Evolutionary conservation across 2,113 vertebrate species (phyloP).

Genomic region (Psephotus haematonotus): DNA sequence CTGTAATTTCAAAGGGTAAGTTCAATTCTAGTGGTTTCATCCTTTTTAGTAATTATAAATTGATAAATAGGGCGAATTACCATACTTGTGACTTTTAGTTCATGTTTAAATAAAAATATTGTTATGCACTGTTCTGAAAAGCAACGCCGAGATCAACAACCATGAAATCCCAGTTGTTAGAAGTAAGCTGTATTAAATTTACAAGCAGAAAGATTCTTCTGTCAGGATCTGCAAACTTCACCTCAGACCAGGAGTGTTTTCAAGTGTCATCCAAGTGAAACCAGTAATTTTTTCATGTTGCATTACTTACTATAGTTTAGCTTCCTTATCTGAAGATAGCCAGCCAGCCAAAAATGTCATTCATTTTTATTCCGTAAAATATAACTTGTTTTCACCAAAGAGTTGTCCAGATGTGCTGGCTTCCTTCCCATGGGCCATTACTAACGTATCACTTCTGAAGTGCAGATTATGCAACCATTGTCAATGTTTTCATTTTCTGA

Average conservation of each 20-base stretch:
- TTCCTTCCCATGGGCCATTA: neutral
- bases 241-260: neutral
- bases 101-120: neutral
- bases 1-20: neutral
- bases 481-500: neutral
- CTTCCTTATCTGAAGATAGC: neutral
- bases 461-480: neutral
- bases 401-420: neutral
- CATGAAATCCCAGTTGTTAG: neutral
- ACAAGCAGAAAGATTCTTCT: neutral
- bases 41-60: slow-evolving; percentile 8
- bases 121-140: neutral
- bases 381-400: neutral
- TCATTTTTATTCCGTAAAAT: neutral
- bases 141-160: neutral
- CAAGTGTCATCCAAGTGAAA: neutral
- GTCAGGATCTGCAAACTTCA: neutral
- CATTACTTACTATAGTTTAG: neutral
- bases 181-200: neutral
- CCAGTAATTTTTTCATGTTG: neutral
- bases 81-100: neutral
- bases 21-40: neutral
- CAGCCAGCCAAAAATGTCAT: neutral
- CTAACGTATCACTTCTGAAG: neutral
- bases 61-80: neutral